Base-by-base conservation (phyloP, 2,797 vertebrate genomes). In the Typhlichthys eigenmanni region DNA sequence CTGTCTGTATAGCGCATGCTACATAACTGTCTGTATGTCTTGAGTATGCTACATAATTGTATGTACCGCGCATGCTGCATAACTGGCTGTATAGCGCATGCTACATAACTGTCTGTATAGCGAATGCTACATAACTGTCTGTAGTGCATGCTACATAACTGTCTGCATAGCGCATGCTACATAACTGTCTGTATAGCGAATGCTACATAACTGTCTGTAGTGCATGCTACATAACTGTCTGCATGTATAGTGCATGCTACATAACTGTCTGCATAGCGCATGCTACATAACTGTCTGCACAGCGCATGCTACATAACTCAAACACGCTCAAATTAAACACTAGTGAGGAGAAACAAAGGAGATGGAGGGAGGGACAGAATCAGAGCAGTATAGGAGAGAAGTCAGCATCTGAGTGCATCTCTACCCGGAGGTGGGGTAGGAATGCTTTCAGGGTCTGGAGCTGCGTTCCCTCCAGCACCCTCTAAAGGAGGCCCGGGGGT, bases 391-490 rank as follows among this genome's bases (percentile, higher is more conserved):
- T 60, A 69, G 67, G 76, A 87, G 64, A 80, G 66, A 65, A 86
- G 79, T 82, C 74, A 47, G 80, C 63, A 59, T 82, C 78, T 83
- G 80, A 82, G 86, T 77, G 52, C 71, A 79, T 80, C 75, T 60
- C 29, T 84, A 83, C 81, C 82, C 24, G 10, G 85, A 87, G 86
- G 86, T 84, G 63, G 66, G 55, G 80, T 80, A 87, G 78, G 81
- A 87, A 89, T 89, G 89, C 90, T 91, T 90, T 90, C 87, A 89
- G 90, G 85, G 86, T 86, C 83, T 81, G 66, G 64, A 85, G 78
- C 71, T 74, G 70, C 69, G 56, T 19, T 88, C 88, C 85, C 90
- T 80, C 81, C 83, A 51, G 76, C 66, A 66, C 78, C 76, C 78
- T 85, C 85, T 91, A 90, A 91, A 92, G 89, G 88, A 85, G 74